A percentile compares a stretch with the other conserved stretches of the same genome.
These are phyloP conservation scores for Syngnathus rostellatus DNA, from an alignment of 2,797 vertebrate genomes.

Conservation along the genomic window DNA sequence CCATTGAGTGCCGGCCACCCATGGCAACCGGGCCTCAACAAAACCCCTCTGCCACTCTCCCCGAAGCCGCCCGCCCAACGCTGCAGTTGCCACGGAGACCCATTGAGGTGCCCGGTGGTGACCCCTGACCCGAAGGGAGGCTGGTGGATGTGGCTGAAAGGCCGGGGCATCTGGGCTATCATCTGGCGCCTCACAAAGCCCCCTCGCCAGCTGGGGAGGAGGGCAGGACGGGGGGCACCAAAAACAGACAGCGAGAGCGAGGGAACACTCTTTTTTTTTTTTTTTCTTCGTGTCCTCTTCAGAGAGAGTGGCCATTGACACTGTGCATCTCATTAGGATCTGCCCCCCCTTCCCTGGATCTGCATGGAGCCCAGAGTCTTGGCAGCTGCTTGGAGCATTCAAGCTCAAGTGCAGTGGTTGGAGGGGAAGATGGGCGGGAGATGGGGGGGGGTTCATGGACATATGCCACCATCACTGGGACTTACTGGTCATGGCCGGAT, in stretches of 20 bases:
- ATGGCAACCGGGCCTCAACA: conserved; percentile 34
- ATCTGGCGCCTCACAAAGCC: conserved; percentile 66
- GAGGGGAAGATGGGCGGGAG: conserved; percentile 22
- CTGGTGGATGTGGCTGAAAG: conserved; percentile 66
- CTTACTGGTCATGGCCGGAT: background rate
- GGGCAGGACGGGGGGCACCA: conserved; percentile 61
- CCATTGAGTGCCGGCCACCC: conserved; percentile 26
- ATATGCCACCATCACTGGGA: conserved; percentile 53
- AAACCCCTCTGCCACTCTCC: conserved; percentile 61
- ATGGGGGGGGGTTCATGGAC: conserved; percentile 30
- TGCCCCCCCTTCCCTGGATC: conserved; percentile 18
- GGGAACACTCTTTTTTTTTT: conserved; percentile 59
- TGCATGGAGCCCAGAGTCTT: conserved; percentile 28
- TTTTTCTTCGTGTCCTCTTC: conserved; percentile 70
- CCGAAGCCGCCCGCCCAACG: conserved; percentile 34
- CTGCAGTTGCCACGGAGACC: conserved; percentile 65
- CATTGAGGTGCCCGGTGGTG: conserved; percentile 69
- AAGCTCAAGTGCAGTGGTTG: conserved; percentile 68
- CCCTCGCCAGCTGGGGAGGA: conserved; percentile 69
- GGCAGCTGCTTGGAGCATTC: conserved; percentile 63
- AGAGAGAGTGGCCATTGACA: conserved; percentile 73
- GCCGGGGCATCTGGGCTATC: conserved; percentile 71
- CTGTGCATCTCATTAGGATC: conserved; percentile 69
- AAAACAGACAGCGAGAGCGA: conserved; percentile 44
- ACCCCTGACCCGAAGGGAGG: conserved; percentile 64